Evolutionary conservation across 2,888 invertebrate species (phyloP).

Genomic region (Tenthredo amoena): DNA sequence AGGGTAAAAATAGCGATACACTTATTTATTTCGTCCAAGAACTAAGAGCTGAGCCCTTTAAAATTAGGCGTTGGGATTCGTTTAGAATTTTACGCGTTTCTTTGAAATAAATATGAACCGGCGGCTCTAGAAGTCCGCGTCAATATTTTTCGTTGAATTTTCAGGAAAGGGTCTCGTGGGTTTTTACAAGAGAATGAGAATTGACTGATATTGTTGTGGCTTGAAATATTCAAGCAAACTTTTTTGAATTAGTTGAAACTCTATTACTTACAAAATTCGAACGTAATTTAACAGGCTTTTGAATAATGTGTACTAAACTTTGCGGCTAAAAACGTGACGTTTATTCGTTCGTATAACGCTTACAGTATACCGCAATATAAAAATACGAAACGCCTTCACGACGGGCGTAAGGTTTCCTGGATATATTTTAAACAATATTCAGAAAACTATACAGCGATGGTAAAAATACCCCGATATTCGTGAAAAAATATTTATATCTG

Average conservation of each 20-base stretch:
- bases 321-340: slow-evolving; percentile 17
- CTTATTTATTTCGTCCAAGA: neutral
- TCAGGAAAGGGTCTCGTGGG: neutral
- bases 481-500: neutral
- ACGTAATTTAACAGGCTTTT: neutral
- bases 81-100: neutral
- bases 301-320: slow-evolving; percentile 11
- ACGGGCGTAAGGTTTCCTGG: neutral
- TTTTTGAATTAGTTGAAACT: slow-evolving; percentile 6
- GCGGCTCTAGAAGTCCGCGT: neutral
- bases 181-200: neutral
- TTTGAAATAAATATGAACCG: slow-evolving; percentile 33
- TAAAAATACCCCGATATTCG: neutral
- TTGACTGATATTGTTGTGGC: slow-evolving; percentile 16
- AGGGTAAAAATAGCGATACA: neutral
- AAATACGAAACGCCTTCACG: neutral
- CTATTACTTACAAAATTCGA: neutral
- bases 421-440: slow-evolving; percentile 22
- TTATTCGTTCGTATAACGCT: slow-evolving; percentile 3
- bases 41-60: neutral
- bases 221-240: neutral
- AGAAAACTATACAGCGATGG: neutral
- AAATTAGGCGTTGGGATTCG: neutral
- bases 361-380: neutral
- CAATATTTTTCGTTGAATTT: slow-evolving; percentile 16